Conservation (phyloP, 2,888 invertebrate species). For the Mesochorus sp. region DNA sequence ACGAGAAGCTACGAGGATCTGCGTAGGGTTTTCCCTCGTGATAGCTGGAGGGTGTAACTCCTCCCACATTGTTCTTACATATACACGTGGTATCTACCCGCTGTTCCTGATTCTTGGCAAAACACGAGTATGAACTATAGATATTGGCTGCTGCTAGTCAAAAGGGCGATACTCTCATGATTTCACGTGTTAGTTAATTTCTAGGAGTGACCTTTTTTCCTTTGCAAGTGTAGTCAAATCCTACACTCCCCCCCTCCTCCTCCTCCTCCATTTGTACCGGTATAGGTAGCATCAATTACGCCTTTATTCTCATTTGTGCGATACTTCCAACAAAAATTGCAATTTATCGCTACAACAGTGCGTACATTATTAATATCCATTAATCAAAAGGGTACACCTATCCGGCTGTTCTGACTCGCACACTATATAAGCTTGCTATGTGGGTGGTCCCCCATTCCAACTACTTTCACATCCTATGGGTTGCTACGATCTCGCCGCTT, state of each 20-base stretch:
- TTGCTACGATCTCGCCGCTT: background rate
- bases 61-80: background rate
- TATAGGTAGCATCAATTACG: conserved; percentile 66
- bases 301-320: conserved; percentile 65
- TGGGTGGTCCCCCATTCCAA: background rate
- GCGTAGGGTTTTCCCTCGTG: conserved; percentile 2
- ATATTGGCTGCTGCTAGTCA: background rate
- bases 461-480: conserved; percentile 1
- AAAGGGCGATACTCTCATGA: background rate
- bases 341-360: conserved; percentile 71
- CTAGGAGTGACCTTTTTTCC: background rate
- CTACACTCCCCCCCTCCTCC: background rate
- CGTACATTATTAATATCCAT: conserved; percentile 75
- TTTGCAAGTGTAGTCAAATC: background rate
- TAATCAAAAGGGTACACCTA: conserved; percentile 68
- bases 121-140: background rate
- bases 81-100: background rate
- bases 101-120: background rate
- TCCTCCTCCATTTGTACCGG: conserved; percentile 13
- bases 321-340: conserved; percentile 66
- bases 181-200: background rate
- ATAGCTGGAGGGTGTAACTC: background rate
- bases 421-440: conserved; percentile 11
- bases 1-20: conserved; percentile 3
- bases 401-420: conserved; percentile 43